Base-by-base conservation (phyloP, 2,797 vertebrate genomes). In the Tragelaphus eurycerus region DNA sequence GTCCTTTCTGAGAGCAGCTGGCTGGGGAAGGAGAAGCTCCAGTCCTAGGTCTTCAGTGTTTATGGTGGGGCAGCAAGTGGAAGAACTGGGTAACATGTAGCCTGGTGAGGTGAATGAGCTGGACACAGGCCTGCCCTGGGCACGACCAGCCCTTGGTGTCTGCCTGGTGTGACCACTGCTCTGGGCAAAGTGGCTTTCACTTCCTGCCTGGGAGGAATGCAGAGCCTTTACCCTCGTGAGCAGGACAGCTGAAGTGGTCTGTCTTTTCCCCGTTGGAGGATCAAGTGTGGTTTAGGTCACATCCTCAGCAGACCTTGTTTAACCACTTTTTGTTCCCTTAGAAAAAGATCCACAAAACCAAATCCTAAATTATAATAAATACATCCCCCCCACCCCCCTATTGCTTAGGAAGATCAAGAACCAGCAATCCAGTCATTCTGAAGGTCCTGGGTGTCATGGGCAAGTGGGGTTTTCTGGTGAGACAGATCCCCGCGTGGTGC, bases 391-490 rank as follows among this genome's bases (percentile, higher is more conserved):
- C 48, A 0, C 10, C 46, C 9, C 46, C 46, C 2, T 98, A 98
- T 98, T 99, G 98, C 98, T 98, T 98, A 98, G 94, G 95, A 96
- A 98, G 98, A 78, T 89, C 23, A 57, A 97, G 96, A 98, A 89
- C 84, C 52, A 90, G 19, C 57, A 90, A 59, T 43, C 76, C 52
- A 81, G 83, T 52, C 67, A 15, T 43, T 91, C 89, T 86, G 82
- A 92, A 95, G 48, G 95, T 86, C 88, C 97, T 89, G 86, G 6
- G 3, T 43, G 6, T 19, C 43, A 5, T 9, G 34, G 52, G 79
- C 2, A 93, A 91, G 81, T 3, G 6, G 81, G 34, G 16, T 21
- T 16, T 92, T 90, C 48, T 11, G 23, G 17, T 55, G 50, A 84
- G 83, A 87, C 60, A 43, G 98, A 71, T 21, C 84, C 93, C 88